A percentile compares a stretch with the other conserved stretches of the same genome.
Evolutionary conservation across 2,888 invertebrate species (phyloP).

Genomic region (Acanthosoma haemorrhoidale): DNA sequence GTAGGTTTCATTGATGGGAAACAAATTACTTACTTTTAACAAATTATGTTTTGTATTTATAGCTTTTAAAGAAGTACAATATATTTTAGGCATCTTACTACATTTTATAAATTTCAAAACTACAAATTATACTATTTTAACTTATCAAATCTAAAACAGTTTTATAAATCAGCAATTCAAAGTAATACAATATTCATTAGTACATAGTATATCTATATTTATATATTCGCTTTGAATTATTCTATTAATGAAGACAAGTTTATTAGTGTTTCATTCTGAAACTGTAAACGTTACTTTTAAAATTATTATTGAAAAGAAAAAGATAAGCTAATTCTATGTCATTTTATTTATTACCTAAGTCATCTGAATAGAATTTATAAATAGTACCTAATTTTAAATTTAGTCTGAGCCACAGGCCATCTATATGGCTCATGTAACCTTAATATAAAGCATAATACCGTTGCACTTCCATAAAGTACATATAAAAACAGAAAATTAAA

Average conservation of each 20-base stretch:
- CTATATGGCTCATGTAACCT: conserved; percentile 23
- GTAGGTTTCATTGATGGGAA: too few relatives aligned
- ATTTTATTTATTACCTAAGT: conserved; percentile 2
- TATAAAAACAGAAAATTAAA: conserved; percentile 13
- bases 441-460: conserved; percentile 26
- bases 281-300: neutral
- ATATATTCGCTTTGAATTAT: neutral
- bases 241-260: neutral
- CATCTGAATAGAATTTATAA: conserved; percentile 21
- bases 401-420: conserved; percentile 23
- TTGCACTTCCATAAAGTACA: conserved; percentile 24
- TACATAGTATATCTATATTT: neutral
- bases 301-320: neutral
- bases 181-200: neutral
- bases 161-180: neutral
- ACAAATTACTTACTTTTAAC: neutral
- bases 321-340: neutral
- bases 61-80: conserved; percentile 7
- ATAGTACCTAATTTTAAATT: neutral
- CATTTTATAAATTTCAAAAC: conserved; percentile 3
- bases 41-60: neutral
- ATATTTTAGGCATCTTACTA: neutral
- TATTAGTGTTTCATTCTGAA: conserved; percentile 12
- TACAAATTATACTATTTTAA: neutral
- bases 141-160: neutral